Percentiles rank a stretch among this genome's conserved stretches.
Evolutionary conservation across 2,797 vertebrate species (phyloP).

Genomic region (Moxostoma hubbsi): DNA sequence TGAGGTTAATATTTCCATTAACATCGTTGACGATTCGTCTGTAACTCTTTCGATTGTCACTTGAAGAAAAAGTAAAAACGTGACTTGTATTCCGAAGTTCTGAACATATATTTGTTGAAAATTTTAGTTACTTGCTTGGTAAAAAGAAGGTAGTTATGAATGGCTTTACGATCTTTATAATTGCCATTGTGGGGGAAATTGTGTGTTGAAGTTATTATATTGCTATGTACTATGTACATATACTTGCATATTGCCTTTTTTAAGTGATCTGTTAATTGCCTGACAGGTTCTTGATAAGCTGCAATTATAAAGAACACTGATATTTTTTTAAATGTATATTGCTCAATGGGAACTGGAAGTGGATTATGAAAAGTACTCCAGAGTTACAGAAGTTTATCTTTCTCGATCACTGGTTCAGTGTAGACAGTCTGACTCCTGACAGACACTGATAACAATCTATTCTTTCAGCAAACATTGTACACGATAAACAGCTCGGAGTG

Average conservation of each 20-base stretch:
- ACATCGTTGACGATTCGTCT: too few species aligned
- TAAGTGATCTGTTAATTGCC: neutral
- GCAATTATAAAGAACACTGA: neutral
- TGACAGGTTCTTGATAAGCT: neutral
- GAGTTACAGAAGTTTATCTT: slow-evolving; percentile 20
- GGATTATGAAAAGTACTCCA: neutral
- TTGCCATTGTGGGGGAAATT: neutral
- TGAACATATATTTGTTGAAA: too few species aligned
- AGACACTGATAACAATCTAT: slow-evolving; percentile 73
- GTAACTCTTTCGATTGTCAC: too few species aligned
- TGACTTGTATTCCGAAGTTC: too few species aligned
- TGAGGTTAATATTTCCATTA: too few species aligned
- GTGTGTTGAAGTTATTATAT: neutral
- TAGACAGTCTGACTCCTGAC: slow-evolving; percentile 73
- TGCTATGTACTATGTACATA: neutral
- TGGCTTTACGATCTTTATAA: too few species aligned
- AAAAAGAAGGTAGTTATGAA: neutral
- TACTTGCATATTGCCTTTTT: slow-evolving; percentile 12
- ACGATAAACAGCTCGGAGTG: too few species aligned
- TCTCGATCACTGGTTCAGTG: slow-evolving; percentile 59
- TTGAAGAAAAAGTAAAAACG: too few species aligned
- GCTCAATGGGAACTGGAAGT: neutral
- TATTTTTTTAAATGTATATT: too few species aligned
- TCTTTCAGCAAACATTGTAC: neutral
- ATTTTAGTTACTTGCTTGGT: neutral